These are phyloP conservation scores for Periphyllus acericola DNA, from an alignment of 2,888 invertebrate species.

Conservation along the genomic window DNA sequence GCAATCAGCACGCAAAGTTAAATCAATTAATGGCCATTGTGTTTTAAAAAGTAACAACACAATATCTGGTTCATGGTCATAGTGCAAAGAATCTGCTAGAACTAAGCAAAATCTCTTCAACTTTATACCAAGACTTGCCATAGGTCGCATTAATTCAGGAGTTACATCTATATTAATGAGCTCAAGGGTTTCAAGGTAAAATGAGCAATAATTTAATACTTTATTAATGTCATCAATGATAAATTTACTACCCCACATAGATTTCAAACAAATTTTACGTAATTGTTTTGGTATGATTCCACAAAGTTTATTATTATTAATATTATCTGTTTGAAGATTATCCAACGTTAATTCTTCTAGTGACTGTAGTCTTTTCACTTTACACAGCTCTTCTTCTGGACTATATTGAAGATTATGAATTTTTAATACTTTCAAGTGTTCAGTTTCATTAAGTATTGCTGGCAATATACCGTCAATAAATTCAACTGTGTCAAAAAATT, in stretches of 20 bases:
- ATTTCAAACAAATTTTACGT: slow-evolving; percentile 1
- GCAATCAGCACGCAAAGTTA: neutral
- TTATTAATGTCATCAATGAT: neutral
- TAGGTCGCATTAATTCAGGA: slow-evolving; percentile 2
- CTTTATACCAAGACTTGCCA: neutral
- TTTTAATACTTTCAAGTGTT: slow-evolving; percentile 22
- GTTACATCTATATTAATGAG: neutral
- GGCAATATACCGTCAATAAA: slow-evolving; percentile 3
- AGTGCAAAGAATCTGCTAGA: slow-evolving; percentile 3
- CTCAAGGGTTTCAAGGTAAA: neutral
- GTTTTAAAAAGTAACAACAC: neutral
- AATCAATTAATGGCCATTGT: slow-evolving; percentile 22
- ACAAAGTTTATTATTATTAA: neutral
- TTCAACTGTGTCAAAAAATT: slow-evolving; percentile 1
- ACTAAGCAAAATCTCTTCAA: neutral
- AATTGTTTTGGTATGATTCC: slow-evolving; percentile 2
- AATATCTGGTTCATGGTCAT: neutral
- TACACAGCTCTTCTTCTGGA: neutral
- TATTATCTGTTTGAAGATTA: neutral
- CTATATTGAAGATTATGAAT: neutral
- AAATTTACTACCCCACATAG: neutral
- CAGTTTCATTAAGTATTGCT: slow-evolving; percentile 16
- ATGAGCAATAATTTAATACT: neutral
- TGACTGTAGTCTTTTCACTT: slow-evolving; percentile 21
- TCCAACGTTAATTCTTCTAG: slow-evolving; percentile 2